These are phyloP conservation scores for Myanophis thanlyinensis DNA, from an alignment of 2,113 vertebrate genomes.

Conservation along the genomic window DNA sequence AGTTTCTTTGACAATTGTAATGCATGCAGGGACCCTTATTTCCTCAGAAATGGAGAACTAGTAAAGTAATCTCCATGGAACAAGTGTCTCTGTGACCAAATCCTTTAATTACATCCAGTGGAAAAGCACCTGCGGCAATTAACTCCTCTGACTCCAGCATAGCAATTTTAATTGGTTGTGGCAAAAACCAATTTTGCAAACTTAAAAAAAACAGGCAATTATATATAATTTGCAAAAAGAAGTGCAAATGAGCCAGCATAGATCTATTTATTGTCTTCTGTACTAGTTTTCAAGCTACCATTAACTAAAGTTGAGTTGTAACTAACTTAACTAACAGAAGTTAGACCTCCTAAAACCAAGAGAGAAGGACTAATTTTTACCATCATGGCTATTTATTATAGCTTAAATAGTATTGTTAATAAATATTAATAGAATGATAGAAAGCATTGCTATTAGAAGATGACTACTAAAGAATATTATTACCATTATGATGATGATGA, in stretches of 20 bases:
- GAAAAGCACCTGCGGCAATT: constrained; percentile 28
- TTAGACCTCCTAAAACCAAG: too few relatives aligned
- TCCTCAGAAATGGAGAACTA: constrained; percentile 11
- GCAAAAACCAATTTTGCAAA: not conserved
- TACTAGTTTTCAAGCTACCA: constrained; percentile 17
- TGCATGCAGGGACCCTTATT: constrained; percentile 16
- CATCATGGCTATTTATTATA: too few relatives aligned
- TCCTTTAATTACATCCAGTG: constrained; percentile 25
- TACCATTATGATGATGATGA: too few relatives aligned
- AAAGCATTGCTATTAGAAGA: too few relatives aligned
- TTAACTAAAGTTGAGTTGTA: too few relatives aligned
- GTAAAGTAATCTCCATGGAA: constrained; percentile 7
- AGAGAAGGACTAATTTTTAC: too few relatives aligned
- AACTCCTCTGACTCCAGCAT: not conserved
- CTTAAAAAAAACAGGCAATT: not conserved
- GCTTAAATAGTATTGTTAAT: too few relatives aligned
- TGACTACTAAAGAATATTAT: too few relatives aligned
- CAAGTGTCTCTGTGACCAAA: constrained; percentile 18
- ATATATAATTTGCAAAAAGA: not conserved
- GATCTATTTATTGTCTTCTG: constrained; percentile 39
- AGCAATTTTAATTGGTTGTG: constrained; percentile 23
- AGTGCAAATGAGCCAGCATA: constrained; percentile 8
- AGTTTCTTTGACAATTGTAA: constrained; percentile 11
- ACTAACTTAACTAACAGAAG: too few relatives aligned
- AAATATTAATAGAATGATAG: too few relatives aligned